A percentile compares a stretch with the other conserved stretches of the same genome.
Conservation (phyloP, 2,797 vertebrate species). For the Spheniscus humboldti region DNA sequence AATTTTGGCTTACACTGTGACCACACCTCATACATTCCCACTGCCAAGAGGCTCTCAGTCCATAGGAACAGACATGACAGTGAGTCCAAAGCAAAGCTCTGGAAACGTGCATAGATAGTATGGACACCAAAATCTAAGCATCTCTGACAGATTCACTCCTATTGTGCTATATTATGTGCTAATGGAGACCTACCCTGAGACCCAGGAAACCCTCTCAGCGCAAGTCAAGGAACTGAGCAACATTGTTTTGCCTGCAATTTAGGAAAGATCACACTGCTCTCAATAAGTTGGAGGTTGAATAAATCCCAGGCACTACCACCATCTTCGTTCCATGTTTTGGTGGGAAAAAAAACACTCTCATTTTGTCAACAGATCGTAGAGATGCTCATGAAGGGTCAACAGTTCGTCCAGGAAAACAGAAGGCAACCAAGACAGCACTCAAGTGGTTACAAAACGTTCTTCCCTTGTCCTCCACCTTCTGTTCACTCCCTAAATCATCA, state of each 20-base stretch:
- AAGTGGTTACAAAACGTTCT: not conserved
- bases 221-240: not conserved
- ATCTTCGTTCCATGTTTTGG: not conserved
- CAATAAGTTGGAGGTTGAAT: not conserved
- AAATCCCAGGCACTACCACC: not conserved
- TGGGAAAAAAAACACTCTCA: not conserved
- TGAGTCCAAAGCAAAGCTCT: not conserved
- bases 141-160: not conserved
- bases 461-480: not conserved
- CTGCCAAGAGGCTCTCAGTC: not conserved
- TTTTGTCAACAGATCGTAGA: not conserved
- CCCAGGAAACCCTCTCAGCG: not conserved
- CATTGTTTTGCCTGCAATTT: not conserved
- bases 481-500: not conserved
- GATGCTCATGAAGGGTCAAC: not conserved
- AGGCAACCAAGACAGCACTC: not conserved
- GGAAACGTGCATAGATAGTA: not conserved
- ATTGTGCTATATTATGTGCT: not conserved
- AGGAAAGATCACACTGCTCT: not conserved
- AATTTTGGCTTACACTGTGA: not conserved
- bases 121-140: not conserved
- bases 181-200: not conserved
- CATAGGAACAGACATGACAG: not conserved
- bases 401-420: not conserved
- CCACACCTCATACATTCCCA: not conserved